Percentiles rank a stretch among this genome's conserved stretches.
phyloP scores from a whole-genome alignment of 2,113 vertebrate species.

The Anhinga rufa region DNA sequence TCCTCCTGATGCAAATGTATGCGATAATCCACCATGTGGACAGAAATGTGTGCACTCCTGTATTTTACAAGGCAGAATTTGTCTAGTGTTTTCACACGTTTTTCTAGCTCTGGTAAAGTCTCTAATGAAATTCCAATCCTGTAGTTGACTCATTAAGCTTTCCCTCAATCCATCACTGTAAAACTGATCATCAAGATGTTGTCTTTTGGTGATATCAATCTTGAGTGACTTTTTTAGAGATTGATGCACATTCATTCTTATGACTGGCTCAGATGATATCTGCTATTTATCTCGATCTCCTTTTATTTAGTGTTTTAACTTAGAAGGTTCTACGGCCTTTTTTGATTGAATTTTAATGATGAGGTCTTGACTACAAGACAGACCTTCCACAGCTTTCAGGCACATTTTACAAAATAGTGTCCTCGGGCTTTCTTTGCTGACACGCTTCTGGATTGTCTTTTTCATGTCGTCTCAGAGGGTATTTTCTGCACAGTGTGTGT shows the following conservation, averaged over 20 bases:
- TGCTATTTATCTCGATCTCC: slow-evolving; percentile 86
- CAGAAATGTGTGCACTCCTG: background rate
- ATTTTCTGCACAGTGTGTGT: background rate
- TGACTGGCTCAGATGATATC: slow-evolving; percentile 75
- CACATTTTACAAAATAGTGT: background rate
- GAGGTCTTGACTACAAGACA: slow-evolving; percentile 37
- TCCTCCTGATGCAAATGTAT: slow-evolving; percentile 51
- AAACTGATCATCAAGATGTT: slow-evolving; percentile 83
- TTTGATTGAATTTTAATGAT: slow-evolving; percentile 58
- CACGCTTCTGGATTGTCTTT: background rate
- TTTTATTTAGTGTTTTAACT: slow-evolving; percentile 78
- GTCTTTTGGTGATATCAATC: slow-evolving; percentile 82
- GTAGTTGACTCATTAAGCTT: slow-evolving; percentile 73
- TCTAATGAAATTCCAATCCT: slow-evolving; percentile 64
- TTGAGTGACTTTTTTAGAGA: slow-evolving; percentile 74
- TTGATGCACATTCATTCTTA: slow-evolving; percentile 75
- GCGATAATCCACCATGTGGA: background rate
- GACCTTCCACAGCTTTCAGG: slow-evolving; percentile 3
- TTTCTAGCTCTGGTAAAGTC: background rate
- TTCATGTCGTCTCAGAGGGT: background rate
- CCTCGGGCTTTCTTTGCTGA: background rate
- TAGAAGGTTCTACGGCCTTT: slow-evolving; percentile 51
- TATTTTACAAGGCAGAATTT: slow-evolving; percentile 35
- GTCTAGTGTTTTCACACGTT: background rate
- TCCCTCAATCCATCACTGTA: slow-evolving; percentile 83